Conservation (phyloP, 2,113 vertebrate genomes). For the Halcyon senegalensis region DNA sequence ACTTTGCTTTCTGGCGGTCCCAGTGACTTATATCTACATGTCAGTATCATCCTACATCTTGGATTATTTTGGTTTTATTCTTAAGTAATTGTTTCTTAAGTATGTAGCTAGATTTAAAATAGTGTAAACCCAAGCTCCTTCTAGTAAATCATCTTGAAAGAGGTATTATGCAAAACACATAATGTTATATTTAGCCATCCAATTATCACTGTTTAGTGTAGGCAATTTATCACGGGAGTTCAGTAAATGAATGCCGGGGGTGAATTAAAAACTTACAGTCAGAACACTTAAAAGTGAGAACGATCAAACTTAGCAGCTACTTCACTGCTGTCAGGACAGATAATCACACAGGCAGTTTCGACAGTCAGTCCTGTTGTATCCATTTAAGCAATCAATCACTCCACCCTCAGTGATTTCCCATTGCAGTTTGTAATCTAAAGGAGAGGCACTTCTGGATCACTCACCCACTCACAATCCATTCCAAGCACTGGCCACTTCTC, state of each 20-base stretch:
- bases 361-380: neutral
- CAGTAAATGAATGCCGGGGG: neutral
- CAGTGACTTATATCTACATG: neutral
- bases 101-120: neutral
- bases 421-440: neutral
- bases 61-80: neutral
- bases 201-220: neutral
- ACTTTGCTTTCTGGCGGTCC: neutral
- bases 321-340: neutral
- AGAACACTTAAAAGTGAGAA: neutral
- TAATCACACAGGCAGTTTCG: neutral
- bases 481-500: conserved; percentile 87
- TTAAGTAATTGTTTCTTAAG: neutral
- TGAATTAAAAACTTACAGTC: neutral
- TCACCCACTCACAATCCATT: conserved; percentile 99
- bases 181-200: neutral
- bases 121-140: neutral
- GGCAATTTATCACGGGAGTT: neutral
- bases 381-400: neutral
- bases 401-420: neutral
- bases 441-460: neutral
- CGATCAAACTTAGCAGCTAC: neutral
- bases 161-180: neutral
- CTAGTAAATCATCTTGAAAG: neutral
- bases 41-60: neutral